These are phyloP conservation scores for Malacoraja senta DNA, from an alignment of 2,797 vertebrate species.

Conservation along the genomic window DNA sequence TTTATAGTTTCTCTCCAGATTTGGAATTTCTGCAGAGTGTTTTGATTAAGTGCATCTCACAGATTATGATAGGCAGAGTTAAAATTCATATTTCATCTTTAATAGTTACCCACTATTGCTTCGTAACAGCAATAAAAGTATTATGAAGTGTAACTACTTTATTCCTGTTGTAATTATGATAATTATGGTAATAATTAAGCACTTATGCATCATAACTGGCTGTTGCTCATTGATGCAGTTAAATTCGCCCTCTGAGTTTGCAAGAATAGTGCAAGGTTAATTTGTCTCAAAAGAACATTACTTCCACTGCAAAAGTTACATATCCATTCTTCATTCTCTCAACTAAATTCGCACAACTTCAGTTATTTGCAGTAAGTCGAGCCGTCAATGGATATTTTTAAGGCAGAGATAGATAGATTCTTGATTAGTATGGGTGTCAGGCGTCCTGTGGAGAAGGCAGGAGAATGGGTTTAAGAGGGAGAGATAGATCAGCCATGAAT, in stretches of 20 bases:
- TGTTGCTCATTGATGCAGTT: constrained; percentile 27
- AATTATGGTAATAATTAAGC: constrained; percentile 27
- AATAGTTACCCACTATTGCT: constrained; percentile 17
- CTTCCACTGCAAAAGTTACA: background rate
- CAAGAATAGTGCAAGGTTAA: constrained; percentile 20
- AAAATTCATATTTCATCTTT: constrained; percentile 10
- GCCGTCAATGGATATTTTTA: no score
- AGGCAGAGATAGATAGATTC: no score
- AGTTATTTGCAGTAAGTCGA: background rate
- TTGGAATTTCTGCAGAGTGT: background rate
- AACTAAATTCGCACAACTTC: background rate
- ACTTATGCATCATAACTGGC: constrained; percentile 23
- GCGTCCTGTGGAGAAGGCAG: no score
- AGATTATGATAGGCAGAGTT: constrained; percentile 11
- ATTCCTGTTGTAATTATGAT: constrained; percentile 25
- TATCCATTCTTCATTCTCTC: background rate
- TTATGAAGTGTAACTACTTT: constrained; percentile 27
- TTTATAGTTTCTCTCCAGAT: background rate
- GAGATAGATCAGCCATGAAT: no score
- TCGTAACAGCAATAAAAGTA: constrained; percentile 32
- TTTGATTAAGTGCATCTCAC: constrained; percentile 20
- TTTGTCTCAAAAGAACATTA: background rate
- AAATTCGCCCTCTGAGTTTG: constrained; percentile 28
- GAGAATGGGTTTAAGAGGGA: no score
- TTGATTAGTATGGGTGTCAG: no score